A percentile compares a stretch with the other conserved stretches of the same genome.
Conservation (phyloP, 2,888 invertebrate genomes). For the Sialis lutaria region DNA sequence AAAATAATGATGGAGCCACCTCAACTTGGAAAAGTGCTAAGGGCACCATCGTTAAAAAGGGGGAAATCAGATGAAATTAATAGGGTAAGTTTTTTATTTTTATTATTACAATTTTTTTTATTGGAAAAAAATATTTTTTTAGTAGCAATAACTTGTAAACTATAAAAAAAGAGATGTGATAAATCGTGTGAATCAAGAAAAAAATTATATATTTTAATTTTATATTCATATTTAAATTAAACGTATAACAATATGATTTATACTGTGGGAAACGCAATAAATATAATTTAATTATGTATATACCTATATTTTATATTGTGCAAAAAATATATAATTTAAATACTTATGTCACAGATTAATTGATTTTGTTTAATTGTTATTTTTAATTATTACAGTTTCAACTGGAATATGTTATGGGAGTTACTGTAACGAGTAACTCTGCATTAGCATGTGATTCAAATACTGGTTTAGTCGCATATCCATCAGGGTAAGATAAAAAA, state of each 20-base stretch:
- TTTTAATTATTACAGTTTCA: constrained; percentile 59
- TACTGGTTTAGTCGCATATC: constrained; percentile 82
- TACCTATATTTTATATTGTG: too few species aligned
- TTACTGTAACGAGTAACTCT: constrained; percentile 87
- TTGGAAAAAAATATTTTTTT: not conserved
- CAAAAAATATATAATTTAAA: too few species aligned
- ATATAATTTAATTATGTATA: too few species aligned
- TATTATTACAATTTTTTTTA: not conserved
- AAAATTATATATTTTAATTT: not conserved
- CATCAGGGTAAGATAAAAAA: constrained; percentile 70
- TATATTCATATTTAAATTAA: too few species aligned
- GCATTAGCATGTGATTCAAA: constrained; percentile 77
- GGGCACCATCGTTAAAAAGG: constrained; percentile 61
- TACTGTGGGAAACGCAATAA: too few species aligned
- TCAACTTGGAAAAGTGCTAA: constrained; percentile 44
- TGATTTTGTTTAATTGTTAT: constrained; percentile 5
- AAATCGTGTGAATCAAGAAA: not conserved
- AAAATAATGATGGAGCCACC: not conserved
- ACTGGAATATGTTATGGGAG: constrained; percentile 83
- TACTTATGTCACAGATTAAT: too few species aligned
- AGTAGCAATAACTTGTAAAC: not conserved
- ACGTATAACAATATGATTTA: too few species aligned
- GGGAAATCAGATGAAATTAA: constrained; percentile 63
- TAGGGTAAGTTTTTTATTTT: constrained; percentile 41
- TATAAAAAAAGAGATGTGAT: not conserved